Percentiles rank a stretch among this genome's conserved stretches.
phyloP scores from a whole-genome alignment of 2,888 invertebrate species.

The Eristalis arbustorum region DNA sequence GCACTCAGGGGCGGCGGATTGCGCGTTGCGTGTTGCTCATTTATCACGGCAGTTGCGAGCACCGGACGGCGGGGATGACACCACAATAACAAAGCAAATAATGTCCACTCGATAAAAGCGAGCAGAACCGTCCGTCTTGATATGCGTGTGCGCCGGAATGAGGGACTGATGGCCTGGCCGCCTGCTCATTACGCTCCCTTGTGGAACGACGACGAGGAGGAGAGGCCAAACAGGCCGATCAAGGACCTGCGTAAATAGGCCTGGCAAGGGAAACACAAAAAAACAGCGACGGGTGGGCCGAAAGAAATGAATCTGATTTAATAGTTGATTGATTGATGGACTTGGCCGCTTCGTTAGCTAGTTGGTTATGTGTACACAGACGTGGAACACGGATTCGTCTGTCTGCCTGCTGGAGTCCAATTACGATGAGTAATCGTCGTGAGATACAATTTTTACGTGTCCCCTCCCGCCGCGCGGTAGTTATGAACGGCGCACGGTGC shows the following conservation, averaged over 20 bases:
- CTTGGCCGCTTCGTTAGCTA: slow-evolving; percentile 43
- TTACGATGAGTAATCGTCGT: slow-evolving; percentile 65
- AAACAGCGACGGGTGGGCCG: neutral
- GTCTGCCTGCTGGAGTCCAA: slow-evolving; percentile 35
- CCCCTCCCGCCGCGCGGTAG: neutral
- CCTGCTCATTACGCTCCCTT: slow-evolving; percentile 27
- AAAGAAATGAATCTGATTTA: slow-evolving; percentile 57
- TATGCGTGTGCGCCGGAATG: slow-evolving; percentile 19
- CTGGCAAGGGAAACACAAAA: slow-evolving; percentile 26
- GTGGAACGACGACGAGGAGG: neutral
- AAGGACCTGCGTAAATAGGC: slow-evolving; percentile 16
- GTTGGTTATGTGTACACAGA: slow-evolving; percentile 31
- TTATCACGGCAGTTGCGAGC: slow-evolving; percentile 19
- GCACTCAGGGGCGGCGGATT: neutral
- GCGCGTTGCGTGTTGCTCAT: slow-evolving; percentile 27
- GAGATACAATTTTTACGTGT: slow-evolving; percentile 47
- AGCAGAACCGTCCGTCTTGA: neutral
- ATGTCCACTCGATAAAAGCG: slow-evolving; percentile 48
- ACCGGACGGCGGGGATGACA: neutral
- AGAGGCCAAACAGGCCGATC: neutral
- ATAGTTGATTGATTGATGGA: slow-evolving; percentile 68
- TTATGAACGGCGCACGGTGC: slow-evolving; percentile 9
- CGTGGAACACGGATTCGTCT: slow-evolving; percentile 39
- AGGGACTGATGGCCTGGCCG: neutral
- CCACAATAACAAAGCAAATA: slow-evolving; percentile 40